Percentiles rank a stretch among this genome's conserved stretches.
Evolutionary conservation across 2,797 vertebrate species (phyloP).

Genomic region (Acanthurus tractus): DNA sequence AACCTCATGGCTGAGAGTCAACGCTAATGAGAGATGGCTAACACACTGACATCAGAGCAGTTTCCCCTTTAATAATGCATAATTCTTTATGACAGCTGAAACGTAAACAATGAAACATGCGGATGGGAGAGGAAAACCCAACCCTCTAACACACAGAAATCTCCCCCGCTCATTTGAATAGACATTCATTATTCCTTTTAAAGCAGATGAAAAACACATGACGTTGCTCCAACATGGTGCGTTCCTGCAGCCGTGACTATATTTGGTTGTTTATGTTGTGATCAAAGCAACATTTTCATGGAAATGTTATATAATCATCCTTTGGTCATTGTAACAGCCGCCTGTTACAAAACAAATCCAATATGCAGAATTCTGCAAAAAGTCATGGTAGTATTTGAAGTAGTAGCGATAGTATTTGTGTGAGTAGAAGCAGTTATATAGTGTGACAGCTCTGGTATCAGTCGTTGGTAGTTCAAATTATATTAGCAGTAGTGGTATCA

Average conservation of each 20-base stretch:
- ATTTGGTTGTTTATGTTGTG: conserved; percentile 27
- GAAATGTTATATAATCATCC: conserved; percentile 19
- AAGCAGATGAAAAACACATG: conserved; percentile 23
- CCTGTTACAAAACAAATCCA: background rate
- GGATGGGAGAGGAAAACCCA: conserved; percentile 8
- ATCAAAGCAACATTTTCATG: background rate
- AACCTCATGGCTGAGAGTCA: conserved; percentile 53
- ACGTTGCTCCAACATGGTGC: background rate
- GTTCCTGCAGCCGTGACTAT: background rate
- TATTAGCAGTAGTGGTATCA: background rate
- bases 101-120: conserved; percentile 37
- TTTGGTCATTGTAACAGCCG: conserved; percentile 10
- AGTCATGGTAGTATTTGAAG: background rate
- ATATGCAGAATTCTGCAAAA: background rate
- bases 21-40: conserved; percentile 56
- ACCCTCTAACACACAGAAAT: background rate
- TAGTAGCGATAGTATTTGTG: background rate
- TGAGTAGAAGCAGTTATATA: too few species aligned
- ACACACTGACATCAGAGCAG: conserved; percentile 10
- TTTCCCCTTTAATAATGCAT: conserved; percentile 32
- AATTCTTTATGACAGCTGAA: conserved; percentile 47
- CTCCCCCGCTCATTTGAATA: conserved; percentile 11
- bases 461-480: too few species aligned
- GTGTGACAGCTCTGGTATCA: background rate
- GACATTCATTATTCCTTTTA: conserved; percentile 23